A percentile compares a stretch with the other conserved stretches of the same genome.
These are phyloP conservation scores for Macquaria ambigua DNA, from an alignment of 2,113 vertebrate genomes.

Conservation along the genomic window DNA sequence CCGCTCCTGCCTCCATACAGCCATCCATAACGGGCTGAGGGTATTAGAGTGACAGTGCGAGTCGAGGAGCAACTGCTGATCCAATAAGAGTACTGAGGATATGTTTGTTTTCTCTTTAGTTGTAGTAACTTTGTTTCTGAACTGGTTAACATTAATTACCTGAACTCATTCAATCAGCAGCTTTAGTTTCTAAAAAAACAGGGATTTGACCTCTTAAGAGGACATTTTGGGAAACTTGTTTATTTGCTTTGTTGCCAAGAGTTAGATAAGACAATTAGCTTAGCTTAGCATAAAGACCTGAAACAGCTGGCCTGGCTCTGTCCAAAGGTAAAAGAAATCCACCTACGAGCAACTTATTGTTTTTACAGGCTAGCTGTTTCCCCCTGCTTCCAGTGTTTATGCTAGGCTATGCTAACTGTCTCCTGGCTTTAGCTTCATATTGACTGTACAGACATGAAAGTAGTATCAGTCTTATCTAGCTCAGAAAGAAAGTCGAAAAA, in stretches of 20 bases:
- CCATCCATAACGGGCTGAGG: background rate
- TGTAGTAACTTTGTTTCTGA: too few species aligned
- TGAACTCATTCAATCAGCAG: background rate
- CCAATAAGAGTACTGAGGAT: background rate
- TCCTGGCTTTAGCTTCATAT: too few species aligned
- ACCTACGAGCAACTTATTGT: background rate
- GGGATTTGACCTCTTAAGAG: too few species aligned
- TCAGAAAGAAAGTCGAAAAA: background rate
- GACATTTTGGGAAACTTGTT: too few species aligned
- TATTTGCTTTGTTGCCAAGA: background rate
- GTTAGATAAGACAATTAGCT: background rate
- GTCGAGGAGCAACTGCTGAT: background rate
- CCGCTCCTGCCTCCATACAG: background rate
- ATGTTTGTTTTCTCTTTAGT: background rate
- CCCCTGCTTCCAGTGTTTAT: background rate
- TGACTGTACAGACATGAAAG: too few species aligned
- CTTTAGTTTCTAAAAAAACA: too few species aligned
- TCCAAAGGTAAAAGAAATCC: background rate
- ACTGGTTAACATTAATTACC: background rate
- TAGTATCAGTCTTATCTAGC: background rate
- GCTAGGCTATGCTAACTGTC: background rate
- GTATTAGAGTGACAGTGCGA: constrained; percentile 11
- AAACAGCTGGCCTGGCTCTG: background rate
- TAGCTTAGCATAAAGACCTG: background rate
- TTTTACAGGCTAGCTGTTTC: background rate